Percentiles rank a stretch among this genome's conserved stretches.
Evolutionary conservation across 2,797 vertebrate genomes (phyloP).

Genomic region (Sebastes oblongus): DNA sequence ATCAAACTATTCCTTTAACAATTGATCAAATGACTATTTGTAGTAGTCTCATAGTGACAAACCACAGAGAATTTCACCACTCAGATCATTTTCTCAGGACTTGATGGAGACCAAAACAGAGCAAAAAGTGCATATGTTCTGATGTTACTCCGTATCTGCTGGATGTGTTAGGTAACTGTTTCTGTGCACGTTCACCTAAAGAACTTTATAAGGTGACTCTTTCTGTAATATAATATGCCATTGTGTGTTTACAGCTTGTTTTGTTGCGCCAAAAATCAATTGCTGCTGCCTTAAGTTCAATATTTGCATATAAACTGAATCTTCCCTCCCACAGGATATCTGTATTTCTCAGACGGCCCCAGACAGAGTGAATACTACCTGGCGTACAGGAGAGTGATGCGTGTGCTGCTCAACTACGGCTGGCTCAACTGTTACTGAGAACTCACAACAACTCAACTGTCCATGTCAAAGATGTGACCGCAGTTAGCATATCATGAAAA

Average conservation of each 20-base stretch:
- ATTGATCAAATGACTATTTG: neutral
- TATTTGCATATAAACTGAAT: neutral
- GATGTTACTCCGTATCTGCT: neutral
- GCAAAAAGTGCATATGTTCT: neutral
- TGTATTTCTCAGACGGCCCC: constrained; percentile 79
- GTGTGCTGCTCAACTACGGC: constrained; percentile 75
- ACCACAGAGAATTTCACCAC: neutral
- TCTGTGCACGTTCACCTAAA: accelerated
- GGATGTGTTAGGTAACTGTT: neutral
- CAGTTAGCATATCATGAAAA: neutral
- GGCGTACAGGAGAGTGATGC: constrained; percentile 38
- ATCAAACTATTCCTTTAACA: neutral
- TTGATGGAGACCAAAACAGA: neutral
- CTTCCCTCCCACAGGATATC: constrained; percentile 60
- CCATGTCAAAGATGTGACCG: neutral
- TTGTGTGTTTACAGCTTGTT: neutral
- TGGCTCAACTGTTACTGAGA: constrained; percentile 81
- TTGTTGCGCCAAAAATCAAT: neutral
- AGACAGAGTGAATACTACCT: constrained; percentile 74
- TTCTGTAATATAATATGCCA: neutral
- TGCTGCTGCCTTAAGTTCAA: neutral
- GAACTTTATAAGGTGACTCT: neutral
- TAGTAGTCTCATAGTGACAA: neutral
- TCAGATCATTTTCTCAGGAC: neutral
- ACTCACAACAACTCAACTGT: neutral